A percentile compares a stretch with the other conserved stretches of the same genome.
Evolutionary conservation across 2,888 invertebrate genomes (phyloP).

Genomic region (Linnaemya tessellans): DNA sequence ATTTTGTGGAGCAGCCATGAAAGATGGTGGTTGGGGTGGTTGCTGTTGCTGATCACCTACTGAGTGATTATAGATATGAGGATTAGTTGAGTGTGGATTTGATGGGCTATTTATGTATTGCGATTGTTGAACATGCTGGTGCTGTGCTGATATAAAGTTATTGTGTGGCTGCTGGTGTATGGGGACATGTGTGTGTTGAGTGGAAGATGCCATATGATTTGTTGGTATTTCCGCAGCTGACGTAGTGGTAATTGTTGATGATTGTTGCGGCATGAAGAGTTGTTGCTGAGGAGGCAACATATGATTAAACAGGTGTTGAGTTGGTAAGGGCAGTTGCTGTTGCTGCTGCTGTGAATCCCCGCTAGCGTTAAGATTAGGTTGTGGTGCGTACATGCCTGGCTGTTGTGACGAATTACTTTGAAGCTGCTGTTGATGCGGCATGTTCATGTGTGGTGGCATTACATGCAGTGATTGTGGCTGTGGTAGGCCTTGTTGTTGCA

Average conservation of each 20-base stretch:
- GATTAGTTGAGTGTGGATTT: conserved; percentile 50
- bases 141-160: conserved; percentile 72
- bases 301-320: conserved; percentile 75
- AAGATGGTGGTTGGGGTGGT: conserved; percentile 48
- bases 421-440: conserved; percentile 67
- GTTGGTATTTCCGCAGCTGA: conserved; percentile 61
- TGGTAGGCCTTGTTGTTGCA: neutral
- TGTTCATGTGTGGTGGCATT: conserved; percentile 65
- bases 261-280: conserved; percentile 40
- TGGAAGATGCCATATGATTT: conserved; percentile 51
- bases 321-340: conserved; percentile 71
- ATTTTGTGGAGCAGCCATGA: conserved; percentile 41
- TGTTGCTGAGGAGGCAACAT: conserved; percentile 68
- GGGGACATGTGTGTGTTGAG: conserved; percentile 61
- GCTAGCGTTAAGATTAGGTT: conserved; percentile 60
- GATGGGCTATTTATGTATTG: conserved; percentile 54
- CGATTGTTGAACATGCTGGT: conserved; percentile 72
- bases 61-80: conserved; percentile 55
- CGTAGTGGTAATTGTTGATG: conserved; percentile 53
- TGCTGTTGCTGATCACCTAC: conserved; percentile 46
- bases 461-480: conserved; percentile 67
- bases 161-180: conserved; percentile 67
- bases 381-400: conserved; percentile 68
- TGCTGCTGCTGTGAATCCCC: conserved; percentile 72
- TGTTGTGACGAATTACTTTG: conserved; percentile 71